Evolutionary conservation across 1,140 invertebrate genomes (phyloP), one percentile per base, ranked within the genome.

Genomic region (Idris sp.): DNA sequence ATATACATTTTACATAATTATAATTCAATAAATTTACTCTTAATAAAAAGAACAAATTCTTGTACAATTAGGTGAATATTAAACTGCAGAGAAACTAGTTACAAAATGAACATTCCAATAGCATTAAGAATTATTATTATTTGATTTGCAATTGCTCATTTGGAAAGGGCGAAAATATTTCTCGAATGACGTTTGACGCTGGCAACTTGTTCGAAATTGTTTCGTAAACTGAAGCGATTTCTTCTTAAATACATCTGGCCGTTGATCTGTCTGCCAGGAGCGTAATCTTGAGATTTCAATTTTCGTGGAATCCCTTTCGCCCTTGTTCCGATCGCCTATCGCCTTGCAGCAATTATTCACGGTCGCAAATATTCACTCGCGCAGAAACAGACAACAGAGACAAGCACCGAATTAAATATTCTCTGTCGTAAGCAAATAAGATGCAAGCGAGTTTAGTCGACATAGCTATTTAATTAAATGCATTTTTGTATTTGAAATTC

Each of bases 281-380:
- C 28, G 65, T 76, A 76, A 76, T 76, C 72, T 79, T 69, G 54
- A 56, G 58, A 79, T 79, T 79, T 74, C 77, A 76, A 76, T 74
- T 73, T 74, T 73, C 77, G 64, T 74, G 77, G 72, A 79, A 76
- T 74, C 72, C 71, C 67, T 74, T 75, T 77, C 68, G 67, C 73
- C 71, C 65, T 35, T 26, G 51, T 58, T 69, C 64, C 56, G 25
- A 73, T 75, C 76, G 76, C 49, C 62, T 69, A 71, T 75, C 76
- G 68, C 53, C 31, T 75, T 64, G 26, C 51, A 73, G 49, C 76
- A 71, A 78, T 78, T 76, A 78, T 76, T 78, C 76, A 76, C 76
- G 65, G 73, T 78, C 68, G 59, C 68, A 64, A 67, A 58, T 59
- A 65, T 75, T 67, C 67, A 58, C 67, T 75, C 71, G 67, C 64